Evolutionary conservation across 2,888 invertebrate species (phyloP), one percentile per base, ranked within the genome.

Genomic region (Cancer borealis): DNA sequence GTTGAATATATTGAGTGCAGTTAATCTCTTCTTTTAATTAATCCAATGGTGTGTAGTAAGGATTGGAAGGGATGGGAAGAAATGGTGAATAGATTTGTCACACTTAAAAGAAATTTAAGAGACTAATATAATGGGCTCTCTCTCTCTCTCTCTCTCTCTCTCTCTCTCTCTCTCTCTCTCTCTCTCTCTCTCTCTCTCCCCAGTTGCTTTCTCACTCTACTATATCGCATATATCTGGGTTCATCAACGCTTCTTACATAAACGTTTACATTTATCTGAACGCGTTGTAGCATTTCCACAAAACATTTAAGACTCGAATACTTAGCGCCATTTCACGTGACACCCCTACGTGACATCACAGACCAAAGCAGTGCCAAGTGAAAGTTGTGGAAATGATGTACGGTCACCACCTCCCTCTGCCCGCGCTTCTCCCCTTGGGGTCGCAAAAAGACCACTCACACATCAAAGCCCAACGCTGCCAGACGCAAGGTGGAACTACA

Each of bases 121-220:
- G 54, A 54, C 17, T 54, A 54, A 54, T 54, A 54, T 54, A 17
- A 54, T 54, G 54, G 54, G 54, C 10, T 66, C 66, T 66, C 66
- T 66, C 66, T 66, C 66, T 66, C 66, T 66, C 66, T 66, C 66
- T 66, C 66, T 66, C 66, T 66, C 66, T 66, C 66, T 66, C 66
- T 66, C 66, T 66, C 66, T 66, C 66, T n/a, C 49, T 49, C 49
- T 49, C 49, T 49, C 49, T 49, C 49, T 49, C 49, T 49, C 21
- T n/a, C 66, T 66, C n/a, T 79, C 26, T 26, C 21, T 30, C 10
- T 79, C 12, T 79, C 10, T 30, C 26, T 66, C n/a, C 1, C 4
- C n/a, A 66, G n/a, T 2, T 66, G n/a, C n/a, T 0, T 66, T n/a
- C 3, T 4, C 14, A 54, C 12, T 12, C 3, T 10, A 54, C n/a